Base-by-base conservation (phyloP, 2,797 vertebrate genomes). In the Knipowitschia caucasica region DNA sequence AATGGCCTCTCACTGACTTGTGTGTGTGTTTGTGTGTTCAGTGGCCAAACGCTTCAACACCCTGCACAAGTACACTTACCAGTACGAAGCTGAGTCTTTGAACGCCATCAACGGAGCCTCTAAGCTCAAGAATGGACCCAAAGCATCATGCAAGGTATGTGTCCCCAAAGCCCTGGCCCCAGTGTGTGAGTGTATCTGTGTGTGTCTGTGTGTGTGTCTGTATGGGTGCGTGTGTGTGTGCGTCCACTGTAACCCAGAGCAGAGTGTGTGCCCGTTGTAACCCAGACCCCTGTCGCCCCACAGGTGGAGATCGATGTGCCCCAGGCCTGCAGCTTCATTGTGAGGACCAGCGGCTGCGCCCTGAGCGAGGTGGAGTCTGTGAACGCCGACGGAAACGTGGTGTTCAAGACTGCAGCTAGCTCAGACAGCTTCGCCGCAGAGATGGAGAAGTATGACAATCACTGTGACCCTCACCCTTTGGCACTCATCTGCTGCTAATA, bases 231-330 rank as follows among this genome's bases (percentile, higher is more conserved):
- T n/a, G n/a, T n/a, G n/a, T n/a, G n/a, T n/a, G n/a, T n/a, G n/a
- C n/a, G n/a, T n/a, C n/a, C n/a, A n/a, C n/a, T n/a, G n/a, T n/a
- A n/a, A n/a, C n/a, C n/a, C n/a, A n/a, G n/a, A n/a, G n/a, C n/a
- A n/a, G n/a, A n/a, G n/a, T n/a, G n/a, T n/a, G n/a, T n/a, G n/a
- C n/a, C n/a, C n/a, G n/a, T n/a, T n/a, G n/a, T n/a, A n/a, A n/a
- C n/a, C n/a, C n/a, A n/a, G n/a, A n/a, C n/a, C n/a, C n/a, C n/a
- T 39, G 36, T 21, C 12, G 18, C n/a, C n/a, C 10, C 7, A 17
- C 61, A 99, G 97, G 93, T 96, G 29, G 92, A 94, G 69, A 88
- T 98, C 56, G 94, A 98, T 69, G 95, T 98, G 24, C 95, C 94
- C 14, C 92, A 93, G 54, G 61, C 87, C 21, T 98, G 95, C 62